Evolutionary conservation across 2,888 invertebrate species (phyloP).

Genomic region (Balanococcus diminutus): DNA sequence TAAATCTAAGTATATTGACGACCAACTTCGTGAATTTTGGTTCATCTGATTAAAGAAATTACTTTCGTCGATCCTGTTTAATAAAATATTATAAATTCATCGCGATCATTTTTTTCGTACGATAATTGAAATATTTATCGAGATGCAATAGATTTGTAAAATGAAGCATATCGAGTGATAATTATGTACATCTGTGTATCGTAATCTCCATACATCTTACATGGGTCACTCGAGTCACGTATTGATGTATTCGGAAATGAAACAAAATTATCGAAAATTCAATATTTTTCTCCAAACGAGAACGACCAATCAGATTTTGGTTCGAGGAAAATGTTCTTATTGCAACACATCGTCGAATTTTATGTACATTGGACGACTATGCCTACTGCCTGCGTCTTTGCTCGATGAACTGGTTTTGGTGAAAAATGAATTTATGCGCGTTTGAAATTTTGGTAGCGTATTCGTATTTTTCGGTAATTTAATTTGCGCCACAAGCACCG

Average conservation of each 20-base stretch:
- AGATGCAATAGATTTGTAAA: too few relatives aligned
- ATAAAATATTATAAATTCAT: too few relatives aligned
- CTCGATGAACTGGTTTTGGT: constrained; percentile 9
- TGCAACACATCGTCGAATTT: background rate
- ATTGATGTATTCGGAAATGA: background rate
- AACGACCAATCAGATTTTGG: background rate
- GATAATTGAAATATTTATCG: too few relatives aligned
- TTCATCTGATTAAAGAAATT: too few relatives aligned
- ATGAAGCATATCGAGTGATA: too few relatives aligned
- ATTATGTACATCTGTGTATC: too few relatives aligned
- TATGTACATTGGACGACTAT: too few relatives aligned
- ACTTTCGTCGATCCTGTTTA: too few relatives aligned
- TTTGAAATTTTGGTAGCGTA: background rate
- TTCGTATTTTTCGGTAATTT: background rate
- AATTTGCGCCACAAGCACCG: background rate
- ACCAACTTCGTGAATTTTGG: too few relatives aligned
- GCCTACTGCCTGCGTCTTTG: background rate
- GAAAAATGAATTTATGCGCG: constrained; percentile 3
- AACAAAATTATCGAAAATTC: background rate
- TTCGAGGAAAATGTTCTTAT: background rate
- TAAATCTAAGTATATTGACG: too few relatives aligned
- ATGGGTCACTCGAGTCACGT: constrained; percentile 26
- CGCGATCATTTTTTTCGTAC: too few relatives aligned
- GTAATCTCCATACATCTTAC: too few relatives aligned
- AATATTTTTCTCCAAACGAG: background rate